These are phyloP conservation scores for Anagyrus pseudococci DNA, from an alignment of 2,888 invertebrate genomes.

Conservation along the genomic window DNA sequence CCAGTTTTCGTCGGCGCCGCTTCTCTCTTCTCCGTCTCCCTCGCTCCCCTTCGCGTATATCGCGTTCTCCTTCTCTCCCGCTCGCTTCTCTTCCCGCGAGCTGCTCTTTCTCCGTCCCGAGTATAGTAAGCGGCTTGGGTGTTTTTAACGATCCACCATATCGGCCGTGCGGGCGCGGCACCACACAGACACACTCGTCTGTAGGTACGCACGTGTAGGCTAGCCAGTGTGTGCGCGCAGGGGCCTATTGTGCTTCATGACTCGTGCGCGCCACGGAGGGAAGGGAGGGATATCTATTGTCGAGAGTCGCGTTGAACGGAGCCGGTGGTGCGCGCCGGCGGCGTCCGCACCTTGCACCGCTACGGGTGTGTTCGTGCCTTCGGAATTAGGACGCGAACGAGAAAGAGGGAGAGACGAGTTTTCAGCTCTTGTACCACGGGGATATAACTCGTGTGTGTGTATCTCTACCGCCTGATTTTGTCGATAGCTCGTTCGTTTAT, in stretches of 20 bases:
- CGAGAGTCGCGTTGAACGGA: too few relatives aligned
- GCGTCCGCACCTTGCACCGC: too few relatives aligned
- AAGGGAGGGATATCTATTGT: background rate
- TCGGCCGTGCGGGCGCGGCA: background rate
- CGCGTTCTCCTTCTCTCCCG: background rate
- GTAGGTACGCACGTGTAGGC: too few relatives aligned
- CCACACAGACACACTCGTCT: too few relatives aligned
- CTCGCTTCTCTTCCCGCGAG: background rate
- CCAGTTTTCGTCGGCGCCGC: constrained; percentile 18
- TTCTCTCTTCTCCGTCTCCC: constrained; percentile 10
- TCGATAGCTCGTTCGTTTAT: too few relatives aligned
- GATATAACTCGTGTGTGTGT: too few relatives aligned
- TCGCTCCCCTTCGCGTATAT: constrained; percentile 5
- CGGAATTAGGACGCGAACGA: too few relatives aligned
- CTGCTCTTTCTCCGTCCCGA: background rate
- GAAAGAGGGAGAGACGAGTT: too few relatives aligned
- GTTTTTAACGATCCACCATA: background rate
- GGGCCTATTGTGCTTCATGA: background rate
- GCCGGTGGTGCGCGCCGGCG: too few relatives aligned
- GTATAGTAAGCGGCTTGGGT: background rate
- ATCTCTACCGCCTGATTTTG: too few relatives aligned
- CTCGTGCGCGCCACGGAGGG: background rate
- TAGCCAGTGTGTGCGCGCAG: background rate
- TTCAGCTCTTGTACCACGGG: too few relatives aligned
- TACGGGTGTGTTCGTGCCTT: too few relatives aligned